These are phyloP conservation scores for Amphilophus citrinellus DNA, from an alignment of 2,113 vertebrate genomes.

Conservation along the genomic window DNA sequence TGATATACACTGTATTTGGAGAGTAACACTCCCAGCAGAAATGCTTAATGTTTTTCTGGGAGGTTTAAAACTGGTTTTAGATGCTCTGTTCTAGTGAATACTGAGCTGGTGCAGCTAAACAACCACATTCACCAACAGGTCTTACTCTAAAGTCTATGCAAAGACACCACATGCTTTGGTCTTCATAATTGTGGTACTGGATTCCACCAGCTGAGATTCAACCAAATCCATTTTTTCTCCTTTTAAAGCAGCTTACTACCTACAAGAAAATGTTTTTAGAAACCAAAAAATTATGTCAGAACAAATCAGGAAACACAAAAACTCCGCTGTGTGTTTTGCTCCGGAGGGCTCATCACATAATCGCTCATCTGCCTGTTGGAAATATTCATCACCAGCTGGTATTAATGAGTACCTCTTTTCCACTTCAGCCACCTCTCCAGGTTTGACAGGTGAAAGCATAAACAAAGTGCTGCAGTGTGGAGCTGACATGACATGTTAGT, in stretches of 20 bases:
- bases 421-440: slow-evolving; percentile 32
- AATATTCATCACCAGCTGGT: slow-evolving; percentile 32
- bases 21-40: background rate
- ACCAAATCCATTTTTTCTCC: background rate
- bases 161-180: too few species aligned
- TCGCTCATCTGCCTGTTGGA: background rate
- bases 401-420: slow-evolving; percentile 14
- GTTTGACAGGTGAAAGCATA: slow-evolving; percentile 40
- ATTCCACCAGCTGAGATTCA: background rate
- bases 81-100: background rate
- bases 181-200: background rate
- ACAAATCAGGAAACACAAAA: too few species aligned
- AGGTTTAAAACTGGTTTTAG: background rate
- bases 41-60: background rate
- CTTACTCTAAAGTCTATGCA: too few species aligned
- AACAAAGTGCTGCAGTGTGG: slow-evolving; percentile 34
- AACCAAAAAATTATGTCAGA: background rate
- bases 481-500: slow-evolving; percentile 41
- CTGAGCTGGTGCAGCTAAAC: too few species aligned
- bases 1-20: background rate
- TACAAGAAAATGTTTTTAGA: background rate
- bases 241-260: too few species aligned
- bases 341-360: too few species aligned
- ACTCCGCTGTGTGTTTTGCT: too few species aligned
- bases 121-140: too few species aligned